These are phyloP conservation scores for Allolobophora icterica DNA, from an alignment of 2,888 invertebrate genomes.

Conservation along the genomic window DNA sequence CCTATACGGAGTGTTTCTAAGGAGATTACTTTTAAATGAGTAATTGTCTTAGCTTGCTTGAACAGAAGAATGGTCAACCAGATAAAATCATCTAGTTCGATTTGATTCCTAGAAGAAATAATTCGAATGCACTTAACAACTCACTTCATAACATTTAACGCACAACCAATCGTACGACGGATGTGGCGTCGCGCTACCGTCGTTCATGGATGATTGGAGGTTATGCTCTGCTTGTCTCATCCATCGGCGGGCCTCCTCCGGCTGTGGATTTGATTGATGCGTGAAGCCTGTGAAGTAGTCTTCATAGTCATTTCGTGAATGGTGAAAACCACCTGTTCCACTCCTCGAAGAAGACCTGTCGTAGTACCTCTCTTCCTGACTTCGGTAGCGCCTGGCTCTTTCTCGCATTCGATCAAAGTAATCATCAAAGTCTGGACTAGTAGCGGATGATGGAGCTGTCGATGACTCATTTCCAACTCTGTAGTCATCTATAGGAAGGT, in stretches of 20 bases:
- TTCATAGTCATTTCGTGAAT: not conserved
- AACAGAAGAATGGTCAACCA: too few relatives aligned
- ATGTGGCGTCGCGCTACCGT: not conserved
- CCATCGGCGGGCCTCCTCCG: slow-evolving; percentile 29
- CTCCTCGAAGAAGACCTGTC: not conserved
- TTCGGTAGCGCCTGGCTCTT: slow-evolving; percentile 23
- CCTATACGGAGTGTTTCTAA: too few relatives aligned
- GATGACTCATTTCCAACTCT: not conserved
- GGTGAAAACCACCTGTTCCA: not conserved
- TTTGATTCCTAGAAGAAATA: too few relatives aligned
- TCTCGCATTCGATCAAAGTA: slow-evolving; percentile 1
- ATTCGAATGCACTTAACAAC: not conserved
- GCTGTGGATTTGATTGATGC: not conserved
- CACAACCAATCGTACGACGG: slow-evolving; percentile 22
- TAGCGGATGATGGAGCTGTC: not conserved
- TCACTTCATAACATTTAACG: slow-evolving; percentile 24
- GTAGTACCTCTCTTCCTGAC: not conserved
- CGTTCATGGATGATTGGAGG: slow-evolving; percentile 2
- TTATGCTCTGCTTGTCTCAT: slow-evolving; percentile 27
- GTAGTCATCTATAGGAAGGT: slow-evolving; percentile 11
- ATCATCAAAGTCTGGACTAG: not conserved
- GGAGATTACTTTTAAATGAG: too few relatives aligned
- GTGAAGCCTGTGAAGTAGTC: slow-evolving; percentile 20
- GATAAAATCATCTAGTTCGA: not conserved
- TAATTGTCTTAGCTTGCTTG: too few relatives aligned